Evolutionary conservation across 2,113 vertebrate species (phyloP).

Genomic region (Bambusicola thoracicus): DNA sequence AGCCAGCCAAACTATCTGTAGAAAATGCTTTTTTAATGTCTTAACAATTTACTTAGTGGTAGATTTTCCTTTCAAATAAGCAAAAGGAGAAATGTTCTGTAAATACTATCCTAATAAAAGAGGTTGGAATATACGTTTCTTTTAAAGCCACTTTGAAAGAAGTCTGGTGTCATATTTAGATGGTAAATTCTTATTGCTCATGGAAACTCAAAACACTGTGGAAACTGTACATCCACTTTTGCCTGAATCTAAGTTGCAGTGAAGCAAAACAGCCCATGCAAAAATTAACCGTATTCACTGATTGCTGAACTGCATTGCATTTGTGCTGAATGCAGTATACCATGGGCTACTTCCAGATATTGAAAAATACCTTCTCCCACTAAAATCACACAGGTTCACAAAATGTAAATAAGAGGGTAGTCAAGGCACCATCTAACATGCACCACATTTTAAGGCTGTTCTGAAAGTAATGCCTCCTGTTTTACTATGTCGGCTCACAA

Average conservation of each 20-base stretch:
- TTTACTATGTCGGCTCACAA: not conserved
- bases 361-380: not conserved
- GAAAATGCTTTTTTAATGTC: slow-evolving; percentile 23
- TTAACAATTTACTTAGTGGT: slow-evolving; percentile 29
- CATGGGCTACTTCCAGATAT: not conserved
- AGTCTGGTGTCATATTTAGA: not conserved
- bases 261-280: not conserved
- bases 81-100: not conserved
- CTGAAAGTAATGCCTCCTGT: not conserved
- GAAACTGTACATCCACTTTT: not conserved
- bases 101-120: not conserved
- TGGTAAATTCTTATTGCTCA: not conserved
- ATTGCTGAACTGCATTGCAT: not conserved
- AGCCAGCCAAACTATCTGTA: slow-evolving; percentile 46
- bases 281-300: not conserved
- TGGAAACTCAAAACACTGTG: not conserved
- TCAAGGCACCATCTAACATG: not conserved
- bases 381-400: not conserved
- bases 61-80: slow-evolving; percentile 24
- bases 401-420: not conserved
- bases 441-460: not conserved
- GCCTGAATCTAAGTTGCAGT: not conserved
- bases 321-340: not conserved
- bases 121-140: not conserved
- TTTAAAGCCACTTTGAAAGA: not conserved